A percentile compares a stretch with the other conserved stretches of the same genome.
These are phyloP conservation scores for Arnoldichthys spilopterus DNA, from an alignment of 2,797 vertebrate species.

Conservation along the genomic window DNA sequence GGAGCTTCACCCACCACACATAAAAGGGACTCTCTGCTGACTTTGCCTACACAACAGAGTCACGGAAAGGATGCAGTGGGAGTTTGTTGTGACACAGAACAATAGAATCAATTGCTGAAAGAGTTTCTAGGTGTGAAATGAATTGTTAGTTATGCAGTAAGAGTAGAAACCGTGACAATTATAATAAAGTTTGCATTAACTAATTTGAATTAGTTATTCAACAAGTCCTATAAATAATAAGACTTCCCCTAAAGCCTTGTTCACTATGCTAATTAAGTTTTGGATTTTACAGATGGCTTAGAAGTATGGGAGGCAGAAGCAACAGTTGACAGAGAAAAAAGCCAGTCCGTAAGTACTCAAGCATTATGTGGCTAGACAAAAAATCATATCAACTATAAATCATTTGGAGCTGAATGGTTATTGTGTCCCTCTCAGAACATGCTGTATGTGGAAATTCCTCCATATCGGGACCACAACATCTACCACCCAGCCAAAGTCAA, in stretches of 20 bases:
- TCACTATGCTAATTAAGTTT: not conserved
- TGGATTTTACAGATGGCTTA: constrained; percentile 83
- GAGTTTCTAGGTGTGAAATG: constrained; percentile 18
- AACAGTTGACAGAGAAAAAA: constrained; percentile 93
- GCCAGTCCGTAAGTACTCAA: constrained; percentile 86
- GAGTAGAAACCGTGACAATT: not conserved
- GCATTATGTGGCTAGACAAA: not conserved
- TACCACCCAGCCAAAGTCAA: constrained; percentile 87
- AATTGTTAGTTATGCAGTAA: not conserved
- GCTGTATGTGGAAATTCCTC: constrained; percentile 92
- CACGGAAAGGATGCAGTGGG: constrained; percentile 46
- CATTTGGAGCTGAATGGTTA: constrained; percentile 16
- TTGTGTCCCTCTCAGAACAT: constrained; percentile 80
- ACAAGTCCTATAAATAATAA: not conserved
- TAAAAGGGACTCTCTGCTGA: constrained; percentile 43
- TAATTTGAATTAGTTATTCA: not conserved
- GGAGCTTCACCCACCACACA: constrained; percentile 31
- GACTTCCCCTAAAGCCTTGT: not conserved
- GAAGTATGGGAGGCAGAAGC: constrained; percentile 97
- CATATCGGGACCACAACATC: constrained; percentile 87
- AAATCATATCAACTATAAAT: not conserved
- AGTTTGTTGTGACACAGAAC: constrained; percentile 40
- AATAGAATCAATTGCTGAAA: constrained; percentile 14
- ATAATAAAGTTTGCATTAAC: not conserved
- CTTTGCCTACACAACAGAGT: constrained; percentile 35